Conservation (phyloP, 1,140 invertebrate species). For the Phymastichus coffea region DNA sequence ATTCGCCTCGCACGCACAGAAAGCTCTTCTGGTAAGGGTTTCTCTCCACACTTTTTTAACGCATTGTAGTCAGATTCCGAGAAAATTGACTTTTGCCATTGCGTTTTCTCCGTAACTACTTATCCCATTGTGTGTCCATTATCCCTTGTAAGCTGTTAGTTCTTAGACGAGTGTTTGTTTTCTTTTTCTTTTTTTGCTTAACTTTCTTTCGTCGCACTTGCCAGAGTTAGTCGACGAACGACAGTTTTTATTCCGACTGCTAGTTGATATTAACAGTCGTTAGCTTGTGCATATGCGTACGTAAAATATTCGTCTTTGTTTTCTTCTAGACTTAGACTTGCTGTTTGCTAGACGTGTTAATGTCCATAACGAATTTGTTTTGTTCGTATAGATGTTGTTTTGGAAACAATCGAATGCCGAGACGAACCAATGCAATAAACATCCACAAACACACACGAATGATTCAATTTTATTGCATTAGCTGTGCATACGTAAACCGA, state of each 20-base stretch:
- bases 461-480: conserved; percentile 7
- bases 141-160: not conserved
- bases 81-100: too few relatives aligned
- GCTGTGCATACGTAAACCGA: not conserved
- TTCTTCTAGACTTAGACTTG: too few relatives aligned
- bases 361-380: too few relatives aligned
- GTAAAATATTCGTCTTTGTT: too few relatives aligned
- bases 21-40: conserved; percentile 27
- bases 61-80: too few relatives aligned
- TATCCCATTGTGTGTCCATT: too few relatives aligned
- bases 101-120: too few relatives aligned
- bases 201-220: not conserved
- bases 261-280: too few relatives aligned
- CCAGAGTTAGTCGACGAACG: not conserved
- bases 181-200: not conserved
- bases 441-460: not conserved
- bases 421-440: not conserved
- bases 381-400: not conserved
- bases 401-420: conserved; percentile 5
- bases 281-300: too few relatives aligned
- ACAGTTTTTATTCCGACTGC: not conserved
- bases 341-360: too few relatives aligned
- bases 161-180: not conserved
- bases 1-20: conserved; percentile 21
- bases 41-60: too few relatives aligned